These are phyloP conservation scores for Echinarachnius parma DNA, from an alignment of 53 echinoderm and acorn worm species.

Conservation along the genomic window DNA sequence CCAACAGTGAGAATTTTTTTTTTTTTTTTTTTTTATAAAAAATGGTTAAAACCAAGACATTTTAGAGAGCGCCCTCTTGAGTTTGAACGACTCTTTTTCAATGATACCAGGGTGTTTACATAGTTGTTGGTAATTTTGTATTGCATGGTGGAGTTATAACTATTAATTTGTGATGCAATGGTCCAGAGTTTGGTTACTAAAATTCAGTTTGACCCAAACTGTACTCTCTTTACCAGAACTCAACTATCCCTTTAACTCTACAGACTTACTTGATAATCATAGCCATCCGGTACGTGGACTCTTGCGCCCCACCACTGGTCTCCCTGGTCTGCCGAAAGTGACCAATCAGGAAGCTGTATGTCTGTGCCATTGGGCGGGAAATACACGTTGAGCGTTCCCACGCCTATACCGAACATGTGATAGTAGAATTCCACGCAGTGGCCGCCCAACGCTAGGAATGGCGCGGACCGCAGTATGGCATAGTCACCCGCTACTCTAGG, in stretches of 20 bases:
- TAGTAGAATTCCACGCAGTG: slow-evolving; percentile 77
- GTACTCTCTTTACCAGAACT: neutral
- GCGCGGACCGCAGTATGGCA: slow-evolving; percentile 50
- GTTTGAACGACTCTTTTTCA: no score
- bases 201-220: no score
- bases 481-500: slow-evolving; percentile 13
- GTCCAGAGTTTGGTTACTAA: no score
- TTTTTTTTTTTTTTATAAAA: no score
- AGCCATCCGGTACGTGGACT: neutral
- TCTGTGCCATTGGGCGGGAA: neutral
- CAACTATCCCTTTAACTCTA: neutral
- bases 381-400: slow-evolving; percentile 56
- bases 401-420: slow-evolving; percentile 63
- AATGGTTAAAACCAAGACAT: no score
- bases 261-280: neutral
- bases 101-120: no score
- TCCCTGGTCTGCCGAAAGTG: slow-evolving; percentile 42
- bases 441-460: slow-evolving; percentile 50
- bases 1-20: no score
- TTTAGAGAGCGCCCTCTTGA: no score
- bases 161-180: no score
- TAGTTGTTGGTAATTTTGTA: no score
- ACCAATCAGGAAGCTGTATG: slow-evolving; percentile 21
- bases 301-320: slow-evolving; percentile 27
- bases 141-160: no score